Conservation (phyloP, 2,888 invertebrate genomes). For the Siphlonurus alternatus region DNA sequence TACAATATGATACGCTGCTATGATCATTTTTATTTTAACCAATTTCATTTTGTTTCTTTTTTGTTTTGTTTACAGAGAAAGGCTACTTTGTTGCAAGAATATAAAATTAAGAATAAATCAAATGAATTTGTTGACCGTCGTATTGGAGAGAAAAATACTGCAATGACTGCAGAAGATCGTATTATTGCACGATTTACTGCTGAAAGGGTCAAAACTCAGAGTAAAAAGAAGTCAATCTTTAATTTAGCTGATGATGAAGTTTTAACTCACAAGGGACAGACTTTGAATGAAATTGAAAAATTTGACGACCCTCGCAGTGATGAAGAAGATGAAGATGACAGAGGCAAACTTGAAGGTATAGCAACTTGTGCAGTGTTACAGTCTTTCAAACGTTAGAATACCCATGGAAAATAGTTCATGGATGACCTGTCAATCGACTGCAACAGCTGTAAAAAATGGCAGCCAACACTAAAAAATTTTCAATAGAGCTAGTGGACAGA, state of each 20-base stretch:
- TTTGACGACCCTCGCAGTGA: slow-evolving; percentile 75
- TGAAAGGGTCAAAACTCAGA: slow-evolving; percentile 49
- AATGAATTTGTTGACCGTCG: slow-evolving; percentile 78
- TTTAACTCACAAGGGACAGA: slow-evolving; percentile 81
- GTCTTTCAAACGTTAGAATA: too few relatives aligned
- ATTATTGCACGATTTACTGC: slow-evolving; percentile 68
- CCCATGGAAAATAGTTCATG: too few relatives aligned
- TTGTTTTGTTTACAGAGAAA: slow-evolving; percentile 53
- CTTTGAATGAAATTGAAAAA: slow-evolving; percentile 77
- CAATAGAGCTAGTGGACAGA: too few relatives aligned
- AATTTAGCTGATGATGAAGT: slow-evolving; percentile 79
- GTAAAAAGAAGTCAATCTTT: slow-evolving; percentile 44
- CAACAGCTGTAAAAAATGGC: too few relatives aligned
- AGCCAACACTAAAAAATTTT: too few relatives aligned
- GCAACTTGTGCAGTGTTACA: not conserved
- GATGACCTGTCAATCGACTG: too few relatives aligned
- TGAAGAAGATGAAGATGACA: slow-evolving; percentile 53
- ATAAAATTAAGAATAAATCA: slow-evolving; percentile 60
- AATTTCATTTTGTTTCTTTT: too few relatives aligned
- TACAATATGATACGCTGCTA: too few relatives aligned
- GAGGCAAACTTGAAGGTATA: slow-evolving; percentile 39
- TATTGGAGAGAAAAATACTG: slow-evolving; percentile 62
- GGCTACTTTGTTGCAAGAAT: slow-evolving; percentile 73
- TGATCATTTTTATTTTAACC: too few relatives aligned
- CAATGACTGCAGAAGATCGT: slow-evolving; percentile 57